Evolutionary conservation across 2,888 invertebrate genomes (phyloP).

Genomic region (Nomada ferruginata): DNA sequence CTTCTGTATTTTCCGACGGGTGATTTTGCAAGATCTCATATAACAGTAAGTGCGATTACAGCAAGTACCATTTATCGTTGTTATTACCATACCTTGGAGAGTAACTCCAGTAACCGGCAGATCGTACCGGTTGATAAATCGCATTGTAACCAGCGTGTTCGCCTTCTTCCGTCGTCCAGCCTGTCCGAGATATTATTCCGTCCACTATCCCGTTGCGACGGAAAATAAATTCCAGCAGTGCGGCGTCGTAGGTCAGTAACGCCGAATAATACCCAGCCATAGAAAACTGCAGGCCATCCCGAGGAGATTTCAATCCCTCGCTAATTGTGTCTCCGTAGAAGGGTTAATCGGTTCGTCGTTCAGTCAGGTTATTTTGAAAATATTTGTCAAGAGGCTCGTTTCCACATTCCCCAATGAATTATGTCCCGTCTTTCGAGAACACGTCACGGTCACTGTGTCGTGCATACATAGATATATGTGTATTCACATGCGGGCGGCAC

Average conservation of each 20-base stretch:
- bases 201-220: slow-evolving; percentile 7
- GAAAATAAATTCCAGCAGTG: slow-evolving; percentile 5
- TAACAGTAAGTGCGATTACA: too few species aligned
- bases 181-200: slow-evolving; percentile 23
- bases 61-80: not conserved
- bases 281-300: not conserved
- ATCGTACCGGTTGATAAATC: slow-evolving; percentile 38
- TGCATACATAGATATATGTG: not conserved
- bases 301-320: not conserved
- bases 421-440: slow-evolving; percentile 33
- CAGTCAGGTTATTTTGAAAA: not conserved
- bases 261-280: slow-evolving; percentile 14
- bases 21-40: too few species aligned
- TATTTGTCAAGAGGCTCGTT: slow-evolving; percentile 15
- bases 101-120: slow-evolving; percentile 10
- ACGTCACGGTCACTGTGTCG: slow-evolving; percentile 26
- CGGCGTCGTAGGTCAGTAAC: slow-evolving; percentile 7
- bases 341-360: not conserved
- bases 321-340: not conserved
- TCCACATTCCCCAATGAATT: slow-evolving; percentile 32
- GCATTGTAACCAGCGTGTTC: slow-evolving; percentile 14
- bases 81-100: slow-evolving; percentile 8
- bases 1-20: too few species aligned
- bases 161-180: slow-evolving; percentile 30
- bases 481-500: slow-evolving; percentile 4